Percentiles rank a stretch among this genome's conserved stretches.
Conservation (phyloP, 2,113 vertebrate species). For the Ursus arctos region DNA sequence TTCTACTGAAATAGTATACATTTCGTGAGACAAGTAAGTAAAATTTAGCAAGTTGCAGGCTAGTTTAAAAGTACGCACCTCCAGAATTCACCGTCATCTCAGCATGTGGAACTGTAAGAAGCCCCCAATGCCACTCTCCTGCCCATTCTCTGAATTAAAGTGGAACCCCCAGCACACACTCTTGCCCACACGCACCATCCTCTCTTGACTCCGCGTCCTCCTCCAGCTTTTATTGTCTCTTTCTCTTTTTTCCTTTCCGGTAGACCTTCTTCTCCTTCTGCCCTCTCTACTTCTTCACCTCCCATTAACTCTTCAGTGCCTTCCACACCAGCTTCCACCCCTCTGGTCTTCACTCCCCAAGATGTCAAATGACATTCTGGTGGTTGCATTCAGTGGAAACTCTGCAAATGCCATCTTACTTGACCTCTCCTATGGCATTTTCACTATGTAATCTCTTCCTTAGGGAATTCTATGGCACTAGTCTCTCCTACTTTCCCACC, state of each 20-base stretch:
- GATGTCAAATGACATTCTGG: not conserved
- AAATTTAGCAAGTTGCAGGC: not conserved
- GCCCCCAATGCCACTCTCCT: not conserved
- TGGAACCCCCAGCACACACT: not conserved
- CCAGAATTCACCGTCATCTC: not conserved
- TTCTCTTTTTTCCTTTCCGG: not conserved
- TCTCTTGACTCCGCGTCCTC: not conserved
- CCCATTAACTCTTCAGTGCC: not conserved
- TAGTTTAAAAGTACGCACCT: not conserved
- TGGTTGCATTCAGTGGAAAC: not conserved
- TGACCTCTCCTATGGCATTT: not conserved
- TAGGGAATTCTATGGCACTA: not conserved
- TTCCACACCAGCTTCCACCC: not conserved
- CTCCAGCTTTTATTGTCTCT: not conserved
- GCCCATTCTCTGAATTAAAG: not conserved
- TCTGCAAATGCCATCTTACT: not conserved
- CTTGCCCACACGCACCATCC: not conserved
- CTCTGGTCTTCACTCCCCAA: not conserved
- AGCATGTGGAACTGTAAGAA: not conserved
- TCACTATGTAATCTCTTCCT: not conserved
- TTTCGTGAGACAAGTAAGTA: not conserved
- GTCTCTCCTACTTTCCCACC: not conserved
- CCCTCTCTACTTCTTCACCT: not conserved
- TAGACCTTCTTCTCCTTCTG: not conserved
- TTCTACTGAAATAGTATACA: not conserved